Conservation (phyloP, 2,888 invertebrate species). For the Ischnus inquisitorius region DNA sequence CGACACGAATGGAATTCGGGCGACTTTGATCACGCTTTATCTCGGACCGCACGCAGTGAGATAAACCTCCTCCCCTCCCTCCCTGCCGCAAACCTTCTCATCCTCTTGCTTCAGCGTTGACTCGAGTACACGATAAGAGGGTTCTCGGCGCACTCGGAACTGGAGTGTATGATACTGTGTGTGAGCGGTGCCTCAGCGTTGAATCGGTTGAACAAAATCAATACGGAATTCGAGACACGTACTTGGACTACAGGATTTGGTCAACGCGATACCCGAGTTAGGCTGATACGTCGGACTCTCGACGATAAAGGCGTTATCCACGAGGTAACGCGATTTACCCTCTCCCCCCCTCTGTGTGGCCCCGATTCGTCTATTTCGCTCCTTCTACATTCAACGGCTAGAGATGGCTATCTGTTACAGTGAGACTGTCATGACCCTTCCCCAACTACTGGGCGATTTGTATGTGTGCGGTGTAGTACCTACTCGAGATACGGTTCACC, state of each 20-base stretch:
- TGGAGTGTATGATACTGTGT: conserved; percentile 50
- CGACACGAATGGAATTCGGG: conserved; percentile 57
- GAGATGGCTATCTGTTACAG: conserved; percentile 39
- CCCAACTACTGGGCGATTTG: background rate
- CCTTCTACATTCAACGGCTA: conserved; percentile 15
- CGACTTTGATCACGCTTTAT: conserved; percentile 63
- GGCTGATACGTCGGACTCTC: conserved; percentile 16
- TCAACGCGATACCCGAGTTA: conserved; percentile 51
- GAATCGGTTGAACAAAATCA: conserved; percentile 53
- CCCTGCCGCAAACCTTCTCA: conserved; percentile 12
- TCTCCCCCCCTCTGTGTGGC: background rate
- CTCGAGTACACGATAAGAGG: conserved; percentile 55
- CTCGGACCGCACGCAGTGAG: conserved; percentile 46
- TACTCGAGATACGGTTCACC: conserved; percentile 3
- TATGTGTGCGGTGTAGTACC: conserved; percentile 5
- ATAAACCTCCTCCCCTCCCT: background rate
- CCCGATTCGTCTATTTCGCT: conserved; percentile 25
- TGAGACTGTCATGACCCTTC: background rate
- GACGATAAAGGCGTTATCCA: conserved; percentile 57
- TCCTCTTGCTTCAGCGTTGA: conserved; percentile 24
- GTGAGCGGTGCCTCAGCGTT: conserved; percentile 25
- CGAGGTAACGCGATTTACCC: conserved; percentile 28
- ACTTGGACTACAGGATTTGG: conserved; percentile 70
- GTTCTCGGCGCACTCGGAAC: conserved; percentile 44
- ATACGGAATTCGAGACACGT: conserved; percentile 69